Conservation (phyloP, 1,140 invertebrate species). For the Apis laboriosa region DNA sequence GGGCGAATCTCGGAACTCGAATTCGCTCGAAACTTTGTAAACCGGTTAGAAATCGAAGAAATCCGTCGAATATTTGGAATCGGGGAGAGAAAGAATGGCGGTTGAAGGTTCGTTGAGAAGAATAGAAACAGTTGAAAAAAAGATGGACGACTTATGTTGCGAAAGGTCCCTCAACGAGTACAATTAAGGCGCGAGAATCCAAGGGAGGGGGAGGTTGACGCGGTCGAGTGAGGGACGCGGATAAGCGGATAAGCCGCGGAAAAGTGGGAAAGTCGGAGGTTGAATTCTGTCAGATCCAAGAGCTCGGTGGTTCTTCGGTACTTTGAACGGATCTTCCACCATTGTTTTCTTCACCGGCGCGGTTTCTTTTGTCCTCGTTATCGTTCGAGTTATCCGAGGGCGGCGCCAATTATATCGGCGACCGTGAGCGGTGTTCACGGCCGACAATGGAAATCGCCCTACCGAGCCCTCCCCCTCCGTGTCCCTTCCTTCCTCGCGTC, state of each 20-base stretch:
- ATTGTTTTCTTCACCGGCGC: slow-evolving; percentile 56
- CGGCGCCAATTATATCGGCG: slow-evolving; percentile 71
- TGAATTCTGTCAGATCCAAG: slow-evolving; percentile 56
- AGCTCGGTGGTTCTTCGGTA: slow-evolving; percentile 29
- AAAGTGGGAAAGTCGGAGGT: slow-evolving; percentile 8
- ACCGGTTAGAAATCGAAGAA: too few relatives aligned
- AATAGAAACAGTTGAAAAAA: too few relatives aligned
- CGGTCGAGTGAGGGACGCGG: background rate
- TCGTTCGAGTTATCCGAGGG: slow-evolving; percentile 60
- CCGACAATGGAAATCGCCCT: slow-evolving; percentile 68
- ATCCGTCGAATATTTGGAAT: too few relatives aligned
- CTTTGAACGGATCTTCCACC: slow-evolving; percentile 47
- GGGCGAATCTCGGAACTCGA: slow-evolving; percentile 56
- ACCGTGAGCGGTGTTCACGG: slow-evolving; percentile 50
- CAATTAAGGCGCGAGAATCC: slow-evolving; percentile 24
- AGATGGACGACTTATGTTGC: too few relatives aligned
- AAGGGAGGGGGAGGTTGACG: background rate
- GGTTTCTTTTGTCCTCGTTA: slow-evolving; percentile 65
- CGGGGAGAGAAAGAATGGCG: too few relatives aligned
- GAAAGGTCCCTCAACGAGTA: slow-evolving; percentile 11
- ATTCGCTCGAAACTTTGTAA: background rate
- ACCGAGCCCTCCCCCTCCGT: slow-evolving; percentile 47
- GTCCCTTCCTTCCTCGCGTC: background rate
- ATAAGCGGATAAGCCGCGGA: background rate
- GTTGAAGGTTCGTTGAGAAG: too few relatives aligned